Percentiles rank a stretch among this genome's conserved stretches.
Conservation (phyloP, 1,140 invertebrate genomes). For the Drosophila ananassae region DNA sequence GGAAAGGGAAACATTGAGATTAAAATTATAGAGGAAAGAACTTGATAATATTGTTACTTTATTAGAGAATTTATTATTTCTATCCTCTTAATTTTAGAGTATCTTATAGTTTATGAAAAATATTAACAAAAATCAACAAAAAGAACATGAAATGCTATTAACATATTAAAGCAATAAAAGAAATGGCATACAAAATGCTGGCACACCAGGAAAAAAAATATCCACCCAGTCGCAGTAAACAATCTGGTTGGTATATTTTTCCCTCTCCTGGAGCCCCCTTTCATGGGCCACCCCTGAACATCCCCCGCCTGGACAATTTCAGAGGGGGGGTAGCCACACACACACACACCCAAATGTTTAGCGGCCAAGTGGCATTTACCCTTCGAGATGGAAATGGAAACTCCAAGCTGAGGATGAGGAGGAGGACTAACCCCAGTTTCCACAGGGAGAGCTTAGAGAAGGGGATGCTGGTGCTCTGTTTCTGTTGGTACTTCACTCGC, state of each 20-base stretch:
- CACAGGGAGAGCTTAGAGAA: not conserved
- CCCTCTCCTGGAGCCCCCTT: not conserved
- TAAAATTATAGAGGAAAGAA: not conserved
- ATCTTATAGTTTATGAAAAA: constrained; percentile 32
- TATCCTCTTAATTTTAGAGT: not conserved
- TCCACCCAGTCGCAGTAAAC: constrained; percentile 30
- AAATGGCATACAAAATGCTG: constrained; percentile 79
- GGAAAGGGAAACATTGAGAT: too few relatives aligned
- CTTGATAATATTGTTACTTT: not conserved
- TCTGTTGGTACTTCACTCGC: constrained; percentile 35
- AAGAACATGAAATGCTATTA: constrained; percentile 71
- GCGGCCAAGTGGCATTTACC: constrained; percentile 72
- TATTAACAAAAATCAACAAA: constrained; percentile 41
- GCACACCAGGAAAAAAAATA: constrained; percentile 50
- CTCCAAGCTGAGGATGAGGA: not conserved
- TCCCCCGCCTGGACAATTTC: constrained; percentile 14
- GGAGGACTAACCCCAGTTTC: not conserved
- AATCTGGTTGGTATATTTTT: constrained; percentile 23
- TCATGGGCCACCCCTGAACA: not conserved
- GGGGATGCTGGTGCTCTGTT: constrained; percentile 23
- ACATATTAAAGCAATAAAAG: constrained; percentile 83
- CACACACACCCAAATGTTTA: constrained; percentile 70
- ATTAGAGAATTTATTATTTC: not conserved
- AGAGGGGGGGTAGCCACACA: not conserved
- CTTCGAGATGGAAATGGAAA: constrained; percentile 41